Conservation (phyloP, 2,888 invertebrate species). For the Prosapia bicincta region DNA sequence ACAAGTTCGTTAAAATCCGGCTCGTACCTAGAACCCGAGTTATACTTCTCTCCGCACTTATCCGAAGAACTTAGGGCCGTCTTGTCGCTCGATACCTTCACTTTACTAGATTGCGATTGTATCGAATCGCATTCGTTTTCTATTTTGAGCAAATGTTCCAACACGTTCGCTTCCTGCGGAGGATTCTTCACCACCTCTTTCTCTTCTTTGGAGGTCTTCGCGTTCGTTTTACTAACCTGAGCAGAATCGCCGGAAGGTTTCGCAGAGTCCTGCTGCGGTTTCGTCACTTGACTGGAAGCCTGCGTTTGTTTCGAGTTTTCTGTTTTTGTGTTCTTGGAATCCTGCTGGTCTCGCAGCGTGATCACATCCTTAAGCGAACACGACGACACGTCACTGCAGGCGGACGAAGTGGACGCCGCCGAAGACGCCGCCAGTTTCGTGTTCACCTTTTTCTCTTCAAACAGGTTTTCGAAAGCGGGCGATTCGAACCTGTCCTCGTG, state of each 20-base stretch:
- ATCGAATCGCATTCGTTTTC: slow-evolving; percentile 51
- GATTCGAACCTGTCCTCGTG: slow-evolving; percentile 64
- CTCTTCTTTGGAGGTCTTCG: slow-evolving; percentile 28
- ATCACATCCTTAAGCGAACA: slow-evolving; percentile 66
- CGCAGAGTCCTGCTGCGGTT: background rate
- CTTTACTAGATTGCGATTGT: slow-evolving; percentile 47
- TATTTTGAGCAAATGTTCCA: slow-evolving; percentile 49
- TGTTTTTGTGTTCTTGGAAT: slow-evolving; percentile 41
- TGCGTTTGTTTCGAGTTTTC: slow-evolving; percentile 30
- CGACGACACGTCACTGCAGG: slow-evolving; percentile 20
- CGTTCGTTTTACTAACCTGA: background rate
- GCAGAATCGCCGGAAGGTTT: background rate
- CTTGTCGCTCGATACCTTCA: slow-evolving; percentile 12
- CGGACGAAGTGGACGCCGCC: background rate
- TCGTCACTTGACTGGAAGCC: background rate
- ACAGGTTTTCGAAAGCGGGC: slow-evolving; percentile 78
- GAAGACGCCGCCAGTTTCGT: slow-evolving; percentile 11
- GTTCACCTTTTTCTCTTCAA: slow-evolving; percentile 71
- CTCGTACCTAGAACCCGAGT: slow-evolving; percentile 54
- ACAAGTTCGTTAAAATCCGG: slow-evolving; percentile 69
- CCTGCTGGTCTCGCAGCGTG: slow-evolving; percentile 49
- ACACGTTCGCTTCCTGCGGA: slow-evolving; percentile 42
- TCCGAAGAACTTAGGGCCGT: background rate
- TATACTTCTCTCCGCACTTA: slow-evolving; percentile 16
- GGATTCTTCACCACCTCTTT: slow-evolving; percentile 25